Evolutionary conservation across 1,140 invertebrate genomes (phyloP).

Genomic region (Drosophila parabipectinata): DNA sequence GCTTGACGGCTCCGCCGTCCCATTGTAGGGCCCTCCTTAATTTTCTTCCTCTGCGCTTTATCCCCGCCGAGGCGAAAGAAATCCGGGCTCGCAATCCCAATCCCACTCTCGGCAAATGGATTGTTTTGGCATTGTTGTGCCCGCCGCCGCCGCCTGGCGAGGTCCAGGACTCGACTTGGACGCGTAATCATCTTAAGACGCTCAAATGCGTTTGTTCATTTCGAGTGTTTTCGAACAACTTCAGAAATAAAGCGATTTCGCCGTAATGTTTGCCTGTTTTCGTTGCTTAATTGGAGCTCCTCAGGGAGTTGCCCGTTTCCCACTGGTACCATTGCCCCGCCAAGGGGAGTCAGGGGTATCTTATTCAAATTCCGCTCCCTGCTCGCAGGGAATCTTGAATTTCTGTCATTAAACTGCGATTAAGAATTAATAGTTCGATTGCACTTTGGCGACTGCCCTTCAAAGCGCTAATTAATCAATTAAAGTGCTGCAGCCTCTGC

Average conservation of each 20-base stretch:
- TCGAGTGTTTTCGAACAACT: constrained; percentile 60
- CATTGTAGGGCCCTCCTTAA: background rate
- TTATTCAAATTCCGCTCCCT: background rate
- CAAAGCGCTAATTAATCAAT: constrained; percentile 26
- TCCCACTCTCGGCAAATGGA: constrained; percentile 56
- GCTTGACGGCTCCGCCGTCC: constrained; percentile 65
- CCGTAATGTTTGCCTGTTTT: constrained; percentile 37
- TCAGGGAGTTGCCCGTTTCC: constrained; percentile 27
- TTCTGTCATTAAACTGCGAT: background rate
- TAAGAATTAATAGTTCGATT: background rate
- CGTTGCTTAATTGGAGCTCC: constrained; percentile 49
- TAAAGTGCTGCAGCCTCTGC: constrained; percentile 19
- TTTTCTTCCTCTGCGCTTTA: constrained; percentile 8
- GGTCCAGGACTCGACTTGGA: constrained; percentile 2
- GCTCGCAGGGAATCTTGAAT: too few species aligned
- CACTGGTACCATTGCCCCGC: background rate
- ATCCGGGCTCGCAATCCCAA: constrained; percentile 41
- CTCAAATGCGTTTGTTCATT: constrained; percentile 74
- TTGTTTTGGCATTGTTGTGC: constrained; percentile 72
- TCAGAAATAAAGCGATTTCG: constrained; percentile 47
- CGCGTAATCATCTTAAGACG: constrained; percentile 78
- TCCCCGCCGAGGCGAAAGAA: constrained; percentile 43
- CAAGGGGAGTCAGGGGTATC: too few species aligned
- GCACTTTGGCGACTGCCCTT: background rate
- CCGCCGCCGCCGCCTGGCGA: background rate